Percentiles rank a stretch among this genome's conserved stretches.
These are phyloP conservation scores for Alligator sinensis DNA, from an alignment of 2,113 vertebrate species.

Conservation along the genomic window DNA sequence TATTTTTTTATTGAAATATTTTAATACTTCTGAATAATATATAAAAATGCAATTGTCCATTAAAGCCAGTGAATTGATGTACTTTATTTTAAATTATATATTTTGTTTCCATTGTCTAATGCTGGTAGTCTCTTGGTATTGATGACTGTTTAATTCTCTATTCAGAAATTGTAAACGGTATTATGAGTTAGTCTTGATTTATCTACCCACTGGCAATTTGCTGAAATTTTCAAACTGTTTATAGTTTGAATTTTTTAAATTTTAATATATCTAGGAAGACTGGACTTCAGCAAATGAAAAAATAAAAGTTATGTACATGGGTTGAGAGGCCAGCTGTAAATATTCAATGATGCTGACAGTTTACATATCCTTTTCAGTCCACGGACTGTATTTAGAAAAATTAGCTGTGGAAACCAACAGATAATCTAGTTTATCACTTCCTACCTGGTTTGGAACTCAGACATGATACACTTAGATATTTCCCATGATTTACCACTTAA, in stretches of 20 bases:
- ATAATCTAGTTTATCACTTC: constrained; percentile 11
- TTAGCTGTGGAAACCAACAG: not conserved
- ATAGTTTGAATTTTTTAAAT: constrained; percentile 5
- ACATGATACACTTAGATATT: constrained; percentile 48
- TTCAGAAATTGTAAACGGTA: not conserved
- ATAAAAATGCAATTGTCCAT: not conserved
- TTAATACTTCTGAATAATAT: not conserved
- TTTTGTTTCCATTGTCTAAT: not conserved
- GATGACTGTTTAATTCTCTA: not conserved
- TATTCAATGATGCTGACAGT: constrained; percentile 23
- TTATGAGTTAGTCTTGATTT: not conserved
- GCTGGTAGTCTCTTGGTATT: not conserved
- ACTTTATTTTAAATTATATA: not conserved
- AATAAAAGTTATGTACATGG: constrained; percentile 35
- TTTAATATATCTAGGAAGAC: constrained; percentile 28
- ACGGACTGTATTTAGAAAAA: not conserved
- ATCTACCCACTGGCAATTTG: not conserved
- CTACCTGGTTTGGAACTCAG: not conserved
- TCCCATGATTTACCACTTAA: constrained; percentile 18
- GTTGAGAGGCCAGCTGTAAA: constrained; percentile 35
- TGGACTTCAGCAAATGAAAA: constrained; percentile 13
- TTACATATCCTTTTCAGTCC: not conserved
- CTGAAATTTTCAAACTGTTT: not conserved
- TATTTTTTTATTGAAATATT: not conserved
- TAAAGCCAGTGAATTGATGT: not conserved